Evolutionary conservation across 2,797 vertebrate species (phyloP), one percentile per base, ranked within the genome.

Genomic region (Gephyroberyx darwinii): DNA sequence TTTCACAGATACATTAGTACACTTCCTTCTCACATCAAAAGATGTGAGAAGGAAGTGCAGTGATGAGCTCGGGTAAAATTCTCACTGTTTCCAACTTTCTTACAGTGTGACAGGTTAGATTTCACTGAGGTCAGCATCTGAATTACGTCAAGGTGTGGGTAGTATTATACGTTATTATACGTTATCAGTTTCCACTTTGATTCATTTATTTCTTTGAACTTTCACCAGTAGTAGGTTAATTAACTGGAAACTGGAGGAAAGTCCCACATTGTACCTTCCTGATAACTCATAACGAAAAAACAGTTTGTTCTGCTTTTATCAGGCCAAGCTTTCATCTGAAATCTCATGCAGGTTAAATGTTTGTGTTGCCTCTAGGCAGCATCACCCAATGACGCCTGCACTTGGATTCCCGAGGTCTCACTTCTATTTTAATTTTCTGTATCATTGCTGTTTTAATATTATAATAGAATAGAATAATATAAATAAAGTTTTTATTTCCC

Each of bases 241-340:
- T 7, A 2, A 35, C 33, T 8, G 2, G 2, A n/a, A 60, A 5
- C 20, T 12, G 4, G 48, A 39, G 2, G 4, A 22, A 37, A 54
- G n/a, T 0, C 5, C 14, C 30, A 10, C 22, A 0, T 2, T 3
- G 7, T 1, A 20, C 19, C 33, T 66, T 50, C 3, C 1, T 1
- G 55, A 22, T 20, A n/a, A 61, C n/a, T 19, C 17, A 55, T 30
- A 26, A 26, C 4, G 10, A 52, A 56, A n/a, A 51, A 14, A 3
- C 16, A 6, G 0, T 33, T 30, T 17, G 12, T 17, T 31, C 0
- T 39, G 53, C 8, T 33, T 30, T 52, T 26, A 56, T 58, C 51
- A 41, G 14, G 14, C 1, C 5, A 52, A 17, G 0, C 2, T 65
- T 62, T 55, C 3, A 55, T 22, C 17, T 20, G 10, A 22, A 35